A percentile compares a stretch with the other conserved stretches of the same genome.
Evolutionary conservation across 37 sponge, comb jelly and placozoan species (phyloP).

Genomic region (Ephydatia muelleri): DNA sequence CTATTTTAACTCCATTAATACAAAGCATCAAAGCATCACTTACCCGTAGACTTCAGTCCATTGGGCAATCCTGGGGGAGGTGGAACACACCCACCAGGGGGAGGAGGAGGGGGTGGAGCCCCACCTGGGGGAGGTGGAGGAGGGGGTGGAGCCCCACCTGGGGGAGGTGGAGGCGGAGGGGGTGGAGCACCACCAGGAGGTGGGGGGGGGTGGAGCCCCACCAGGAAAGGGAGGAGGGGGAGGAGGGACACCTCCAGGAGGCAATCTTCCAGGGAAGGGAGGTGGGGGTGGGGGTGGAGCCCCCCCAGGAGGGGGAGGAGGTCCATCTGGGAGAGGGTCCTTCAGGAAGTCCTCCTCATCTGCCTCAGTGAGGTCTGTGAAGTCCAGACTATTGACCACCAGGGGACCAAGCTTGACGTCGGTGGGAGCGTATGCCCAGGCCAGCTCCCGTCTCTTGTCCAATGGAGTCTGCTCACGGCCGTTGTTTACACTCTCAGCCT

Average conservation of each 20-base stretch:
- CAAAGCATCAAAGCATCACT: not conserved
- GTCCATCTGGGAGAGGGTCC: slow-evolving; percentile 22
- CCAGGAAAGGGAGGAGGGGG: slow-evolving; percentile 51
- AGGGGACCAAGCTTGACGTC: slow-evolving; percentile 75
- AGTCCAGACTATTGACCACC: slow-evolving; percentile 69
- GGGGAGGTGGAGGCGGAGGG: slow-evolving; percentile 61
- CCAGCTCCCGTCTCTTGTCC: slow-evolving; percentile 62
- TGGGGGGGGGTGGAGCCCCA: slow-evolving; percentile 28
- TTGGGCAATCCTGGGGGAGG: slow-evolving; percentile 11
- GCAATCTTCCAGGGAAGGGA: slow-evolving; percentile 24
- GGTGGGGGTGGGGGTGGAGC: slow-evolving; percentile 60
- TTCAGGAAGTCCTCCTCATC: slow-evolving; percentile 82
- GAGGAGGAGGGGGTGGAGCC: slow-evolving; percentile 57
- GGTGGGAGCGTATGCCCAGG: slow-evolving; percentile 78
- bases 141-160: slow-evolving; percentile 50
- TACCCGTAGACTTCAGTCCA: slow-evolving; percentile 11
- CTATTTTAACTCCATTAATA: too few relatives aligned
- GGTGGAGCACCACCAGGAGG: slow-evolving; percentile 33
- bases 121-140: slow-evolving; percentile 55
- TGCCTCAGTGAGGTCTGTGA: slow-evolving; percentile 76
- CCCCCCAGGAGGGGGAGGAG: slow-evolving; percentile 43
- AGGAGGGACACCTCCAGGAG: slow-evolving; percentile 54
- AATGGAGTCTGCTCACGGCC: slow-evolving; percentile 2
- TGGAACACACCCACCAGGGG: slow-evolving; percentile 18
- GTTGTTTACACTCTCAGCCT: not conserved